phyloP scores from a whole-genome alignment of 2,797 vertebrate species.

The Hemitrygon akajei region DNA sequence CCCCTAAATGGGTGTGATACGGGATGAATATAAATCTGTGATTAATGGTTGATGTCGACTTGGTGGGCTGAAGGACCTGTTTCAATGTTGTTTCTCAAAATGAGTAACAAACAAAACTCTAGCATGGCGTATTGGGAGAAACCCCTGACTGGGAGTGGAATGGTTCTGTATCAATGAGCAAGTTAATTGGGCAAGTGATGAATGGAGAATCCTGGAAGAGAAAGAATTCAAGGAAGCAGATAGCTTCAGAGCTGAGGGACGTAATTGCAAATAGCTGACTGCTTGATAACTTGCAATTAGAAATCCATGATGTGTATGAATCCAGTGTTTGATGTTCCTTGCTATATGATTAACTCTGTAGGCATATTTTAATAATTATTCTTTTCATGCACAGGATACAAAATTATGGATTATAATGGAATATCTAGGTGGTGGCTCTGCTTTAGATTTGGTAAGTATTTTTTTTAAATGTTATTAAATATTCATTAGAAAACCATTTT shows the following conservation, averaged over 20 bases:
- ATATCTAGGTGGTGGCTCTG: slow-evolving; percentile 92
- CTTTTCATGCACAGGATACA: slow-evolving; percentile 65
- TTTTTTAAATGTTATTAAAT: neutral
- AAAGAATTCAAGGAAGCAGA: too few relatives aligned
- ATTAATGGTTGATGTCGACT: neutral
- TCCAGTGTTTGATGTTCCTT: neutral
- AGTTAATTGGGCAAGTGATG: too few relatives aligned
- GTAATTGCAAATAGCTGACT: neutral
- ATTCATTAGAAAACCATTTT: neutral
- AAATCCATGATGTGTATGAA: neutral
- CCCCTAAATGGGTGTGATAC: too few relatives aligned
- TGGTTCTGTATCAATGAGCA: too few relatives aligned
- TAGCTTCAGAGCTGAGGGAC: neutral
- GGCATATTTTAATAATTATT: neutral
- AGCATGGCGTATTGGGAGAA: too few relatives aligned
- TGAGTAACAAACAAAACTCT: too few relatives aligned
- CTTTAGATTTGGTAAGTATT: slow-evolving; percentile 85
- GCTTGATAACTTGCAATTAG: too few relatives aligned
- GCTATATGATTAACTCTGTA: neutral
- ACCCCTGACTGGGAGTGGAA: too few relatives aligned
- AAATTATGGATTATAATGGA: slow-evolving; percentile 99
- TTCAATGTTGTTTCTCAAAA: too few relatives aligned
- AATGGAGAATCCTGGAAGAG: too few relatives aligned
- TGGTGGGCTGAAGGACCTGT: neutral
- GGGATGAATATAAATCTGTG: too few relatives aligned